Conservation (phyloP, 2,113 vertebrate genomes). For the Taurulus bubalis region DNA sequence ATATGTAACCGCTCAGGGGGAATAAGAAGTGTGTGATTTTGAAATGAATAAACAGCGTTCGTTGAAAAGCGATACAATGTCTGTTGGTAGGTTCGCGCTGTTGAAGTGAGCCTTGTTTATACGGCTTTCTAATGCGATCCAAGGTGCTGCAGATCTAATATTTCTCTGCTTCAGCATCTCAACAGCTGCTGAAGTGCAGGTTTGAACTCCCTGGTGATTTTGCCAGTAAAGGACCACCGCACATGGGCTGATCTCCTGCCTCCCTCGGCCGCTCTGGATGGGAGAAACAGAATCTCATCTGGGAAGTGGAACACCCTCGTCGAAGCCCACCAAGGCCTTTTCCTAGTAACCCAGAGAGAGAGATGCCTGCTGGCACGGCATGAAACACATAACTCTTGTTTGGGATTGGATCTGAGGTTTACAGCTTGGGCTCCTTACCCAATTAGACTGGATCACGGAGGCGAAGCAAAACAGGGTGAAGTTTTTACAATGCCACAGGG, state of each 20-base stretch:
- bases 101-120: conserved; percentile 28
- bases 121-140: conserved; percentile 41
- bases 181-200: conserved; percentile 75
- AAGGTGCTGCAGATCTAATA: conserved; percentile 56
- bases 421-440: conserved; percentile 66
- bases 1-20: not conserved
- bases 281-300: conserved; percentile 80
- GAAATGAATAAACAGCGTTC: not conserved
- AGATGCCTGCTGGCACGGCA: conserved; percentile 71
- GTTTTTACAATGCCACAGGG: conserved; percentile 79
- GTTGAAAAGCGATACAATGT: not conserved
- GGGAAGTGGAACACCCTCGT: conserved; percentile 77
- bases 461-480: conserved; percentile 65
- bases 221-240: conserved; percentile 57
- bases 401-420: conserved; percentile 72
- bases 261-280: conserved; percentile 67
- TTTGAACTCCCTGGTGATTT: conserved; percentile 65
- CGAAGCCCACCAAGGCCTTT: conserved; percentile 74
- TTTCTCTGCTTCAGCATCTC: conserved; percentile 34
- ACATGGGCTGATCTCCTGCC: conserved; percentile 55
- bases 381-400: conserved; percentile 77
- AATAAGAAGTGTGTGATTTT: not conserved
- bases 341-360: conserved; percentile 59
- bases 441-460: conserved; percentile 73
- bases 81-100: conserved; percentile 20